These are phyloP conservation scores for Pipistrellus kuhlii DNA, from an alignment of 2,797 vertebrate species.

Conservation along the genomic window DNA sequence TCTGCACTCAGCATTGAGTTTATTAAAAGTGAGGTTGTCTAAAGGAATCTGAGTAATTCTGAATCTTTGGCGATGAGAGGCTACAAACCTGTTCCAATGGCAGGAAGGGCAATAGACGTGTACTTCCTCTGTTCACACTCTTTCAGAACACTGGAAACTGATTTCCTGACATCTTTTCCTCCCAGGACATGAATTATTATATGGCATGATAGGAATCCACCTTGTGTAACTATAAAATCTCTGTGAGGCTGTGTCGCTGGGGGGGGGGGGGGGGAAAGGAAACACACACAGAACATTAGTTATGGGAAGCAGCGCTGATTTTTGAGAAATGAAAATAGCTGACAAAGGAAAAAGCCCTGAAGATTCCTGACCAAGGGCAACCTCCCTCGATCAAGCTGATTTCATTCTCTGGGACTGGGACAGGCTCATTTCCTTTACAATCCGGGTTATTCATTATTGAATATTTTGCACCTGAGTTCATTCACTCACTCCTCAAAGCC, in stretches of 20 bases:
- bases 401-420: background rate
- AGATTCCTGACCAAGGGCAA: background rate
- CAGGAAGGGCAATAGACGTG: conserved; percentile 90
- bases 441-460: background rate
- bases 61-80: background rate
- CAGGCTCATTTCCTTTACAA: background rate
- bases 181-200: conserved; percentile 90
- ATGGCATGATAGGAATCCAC: conserved; percentile 86
- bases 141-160: conserved; percentile 86
- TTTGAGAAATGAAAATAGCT: conserved; percentile 23
- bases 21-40: background rate
- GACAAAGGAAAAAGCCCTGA: background rate
- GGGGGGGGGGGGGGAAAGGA: no score
- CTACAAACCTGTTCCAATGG: conserved; percentile 91
- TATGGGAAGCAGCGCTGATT: background rate
- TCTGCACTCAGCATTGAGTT: background rate
- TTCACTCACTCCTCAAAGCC: background rate
- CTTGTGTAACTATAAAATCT: conserved; percentile 87
- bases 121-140: conserved; percentile 85
- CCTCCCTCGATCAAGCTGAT: background rate
- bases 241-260: conserved; percentile 28
- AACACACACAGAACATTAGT: background rate
- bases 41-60: background rate
- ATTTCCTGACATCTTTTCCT: conserved; percentile 77
- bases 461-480: background rate